Base-by-base conservation (phyloP, 2,113 vertebrate species). In the Dicaeum eximium region DNA sequence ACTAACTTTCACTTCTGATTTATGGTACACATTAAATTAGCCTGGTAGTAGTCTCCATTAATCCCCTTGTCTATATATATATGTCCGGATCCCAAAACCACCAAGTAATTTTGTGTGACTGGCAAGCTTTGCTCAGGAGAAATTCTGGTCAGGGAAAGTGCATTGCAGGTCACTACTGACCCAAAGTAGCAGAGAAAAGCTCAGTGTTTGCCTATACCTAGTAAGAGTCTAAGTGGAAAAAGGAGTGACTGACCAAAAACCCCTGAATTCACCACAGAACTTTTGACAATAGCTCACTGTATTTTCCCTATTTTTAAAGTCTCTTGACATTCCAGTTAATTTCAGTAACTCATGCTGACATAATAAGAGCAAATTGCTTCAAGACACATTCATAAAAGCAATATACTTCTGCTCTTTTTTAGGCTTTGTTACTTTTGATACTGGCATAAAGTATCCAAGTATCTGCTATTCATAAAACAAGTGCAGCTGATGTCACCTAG, bases 21-120 rank as follows among this genome's bases (percentile, higher is more conserved):
- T 96, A 91, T 89, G 72, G 94, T 45, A 83, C 82, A 72, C 75
- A 40, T 96, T 88, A 96, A 95, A 97, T 58, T 72, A 94, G 27
- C 64, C 93, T 88, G 33, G 62, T 91, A 65, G 56, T 56, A 53
- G 50, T 83, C 80, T 92, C 84, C 58, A 85, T 92, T 86, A 87
- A 94, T 92, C 93, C 73, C 80, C 91, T 61, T 91, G 78, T 84
- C 91, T 77, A 20, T 89, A 74, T 85, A 74, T 85, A 78, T 74
- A 62, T 30, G 77, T 91, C 65, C 1, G 0, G 61, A 93, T 93
- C 96, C 91, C 95, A 78, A 93, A 96, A 89, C 86, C 86, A 92
- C 93, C 69, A 93, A 96, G 92, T 95, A 95, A 96, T 96, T 94
- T 93, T 93, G 35, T 81, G 38, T 91, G 90, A 84, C 79, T 92